Conservation (phyloP, 2,113 vertebrate species). For the Bubo bubo region DNA sequence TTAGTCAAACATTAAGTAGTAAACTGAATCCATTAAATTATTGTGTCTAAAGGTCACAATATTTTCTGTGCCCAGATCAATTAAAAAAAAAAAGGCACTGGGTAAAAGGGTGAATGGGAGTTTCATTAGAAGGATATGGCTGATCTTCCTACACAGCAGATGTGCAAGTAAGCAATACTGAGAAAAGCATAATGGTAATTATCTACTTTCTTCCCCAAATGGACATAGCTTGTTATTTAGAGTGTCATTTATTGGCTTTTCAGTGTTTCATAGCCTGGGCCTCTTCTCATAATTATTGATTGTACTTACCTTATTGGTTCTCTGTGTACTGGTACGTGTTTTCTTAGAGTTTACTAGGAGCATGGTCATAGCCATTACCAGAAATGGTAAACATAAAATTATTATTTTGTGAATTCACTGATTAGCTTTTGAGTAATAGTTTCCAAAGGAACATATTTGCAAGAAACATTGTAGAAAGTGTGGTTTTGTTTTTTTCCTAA, state of each 20-base stretch:
- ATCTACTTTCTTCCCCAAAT: not conserved
- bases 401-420: not conserved
- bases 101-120: not conserved
- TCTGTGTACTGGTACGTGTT: not conserved
- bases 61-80: not conserved
- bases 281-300: not conserved
- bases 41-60: not conserved
- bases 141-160: not conserved
- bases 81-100: not conserved
- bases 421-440: not conserved
- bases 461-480: not conserved
- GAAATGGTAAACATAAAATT: not conserved
- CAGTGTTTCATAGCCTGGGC: not conserved
- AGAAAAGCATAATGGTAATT: not conserved
- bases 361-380: not conserved
- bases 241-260: not conserved
- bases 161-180: not conserved
- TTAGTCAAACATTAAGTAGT: not conserved
- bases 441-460: not conserved
- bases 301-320: not conserved
- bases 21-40: not conserved
- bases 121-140: not conserved
- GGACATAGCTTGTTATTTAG: not conserved
- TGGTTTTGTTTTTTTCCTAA: not conserved
- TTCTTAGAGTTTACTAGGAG: not conserved